Conservation (phyloP, 2,888 invertebrate genomes). For the Dendrolimus houi region DNA sequence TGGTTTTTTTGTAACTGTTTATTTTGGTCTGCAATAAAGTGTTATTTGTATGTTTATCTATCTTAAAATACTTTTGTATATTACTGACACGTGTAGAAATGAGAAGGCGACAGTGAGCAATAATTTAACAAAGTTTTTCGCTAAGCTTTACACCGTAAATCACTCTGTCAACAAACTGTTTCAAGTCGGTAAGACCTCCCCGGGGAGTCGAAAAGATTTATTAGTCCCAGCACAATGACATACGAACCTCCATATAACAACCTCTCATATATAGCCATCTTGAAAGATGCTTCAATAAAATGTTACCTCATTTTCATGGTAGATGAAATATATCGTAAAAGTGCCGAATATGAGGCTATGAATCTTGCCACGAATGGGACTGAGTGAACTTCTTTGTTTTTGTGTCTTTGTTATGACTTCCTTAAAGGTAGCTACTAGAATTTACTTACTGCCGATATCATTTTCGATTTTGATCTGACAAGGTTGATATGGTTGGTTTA, state of each 20-base stretch:
- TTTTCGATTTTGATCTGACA: too few relatives aligned
- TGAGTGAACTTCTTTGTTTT: too few relatives aligned
- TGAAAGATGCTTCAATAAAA: slow-evolving; percentile 6
- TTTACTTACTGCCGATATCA: too few relatives aligned
- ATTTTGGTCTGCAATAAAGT: too few relatives aligned
- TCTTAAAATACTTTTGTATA: too few relatives aligned
- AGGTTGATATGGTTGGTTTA: too few relatives aligned
- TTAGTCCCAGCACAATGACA: slow-evolving; percentile 4
- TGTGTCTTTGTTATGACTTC: too few relatives aligned
- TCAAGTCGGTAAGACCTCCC: slow-evolving; percentile 2
- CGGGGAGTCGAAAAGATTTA: slow-evolving; percentile 1
- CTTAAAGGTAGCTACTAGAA: too few relatives aligned
- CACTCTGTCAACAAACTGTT: slow-evolving; percentile 5
- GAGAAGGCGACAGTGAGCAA: not conserved
- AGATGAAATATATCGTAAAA: slow-evolving; percentile 14
- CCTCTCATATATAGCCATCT: not conserved
- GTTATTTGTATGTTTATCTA: too few relatives aligned
- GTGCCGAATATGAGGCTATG: slow-evolving; percentile 2
- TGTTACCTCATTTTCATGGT: slow-evolving; percentile 13
- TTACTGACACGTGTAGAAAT: not conserved
- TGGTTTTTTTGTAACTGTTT: too few relatives aligned
- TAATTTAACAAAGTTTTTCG: slow-evolving; percentile 2
- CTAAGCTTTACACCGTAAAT: slow-evolving; percentile 4
- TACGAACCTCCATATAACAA: not conserved
- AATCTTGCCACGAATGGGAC: not conserved